These are phyloP conservation scores for Drosophila affinis DNA, from an alignment of 2,888 invertebrate species.

Conservation along the genomic window DNA sequence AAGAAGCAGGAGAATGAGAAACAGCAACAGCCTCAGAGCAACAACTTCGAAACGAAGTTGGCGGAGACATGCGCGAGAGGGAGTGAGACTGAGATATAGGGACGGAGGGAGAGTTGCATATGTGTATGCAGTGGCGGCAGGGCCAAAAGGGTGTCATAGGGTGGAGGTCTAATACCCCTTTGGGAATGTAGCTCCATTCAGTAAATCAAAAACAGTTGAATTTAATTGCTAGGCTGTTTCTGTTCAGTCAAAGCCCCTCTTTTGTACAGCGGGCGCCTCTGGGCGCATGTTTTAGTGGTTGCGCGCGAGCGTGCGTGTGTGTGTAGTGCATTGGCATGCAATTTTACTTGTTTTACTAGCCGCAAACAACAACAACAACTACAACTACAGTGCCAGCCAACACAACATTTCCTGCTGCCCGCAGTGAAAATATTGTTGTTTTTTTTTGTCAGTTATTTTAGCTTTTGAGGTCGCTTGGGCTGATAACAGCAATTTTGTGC, in stretches of 20 bases:
- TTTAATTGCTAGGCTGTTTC: neutral
- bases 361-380: slow-evolving; percentile 29
- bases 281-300: slow-evolving; percentile 15
- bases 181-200: neutral
- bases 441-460: slow-evolving; percentile 44
- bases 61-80: slow-evolving; percentile 14
- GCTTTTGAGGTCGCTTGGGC: slow-evolving; percentile 69
- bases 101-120: slow-evolving; percentile 26
- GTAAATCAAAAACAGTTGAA: neutral
- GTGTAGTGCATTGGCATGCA: slow-evolving; percentile 77
- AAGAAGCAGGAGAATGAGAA: slow-evolving; percentile 19
- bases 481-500: slow-evolving; percentile 61
- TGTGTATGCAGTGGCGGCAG: slow-evolving; percentile 8
- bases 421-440: slow-evolving; percentile 58
- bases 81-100: slow-evolving; percentile 1
- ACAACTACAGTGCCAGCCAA: slow-evolving; percentile 23
- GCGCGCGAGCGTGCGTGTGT: slow-evolving; percentile 12
- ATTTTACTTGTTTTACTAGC: slow-evolving; percentile 75
- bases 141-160: neutral
- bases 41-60: slow-evolving; percentile 72
- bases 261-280: slow-evolving; percentile 1
- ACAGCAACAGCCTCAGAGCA: slow-evolving; percentile 70
- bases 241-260: neutral
- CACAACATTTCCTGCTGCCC: slow-evolving; percentile 71
- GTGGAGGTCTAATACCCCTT: neutral